A percentile compares a stretch with the other conserved stretches of the same genome.
phyloP scores from a whole-genome alignment of 92 coral and sea anemone species.

The Porites rus region DNA sequence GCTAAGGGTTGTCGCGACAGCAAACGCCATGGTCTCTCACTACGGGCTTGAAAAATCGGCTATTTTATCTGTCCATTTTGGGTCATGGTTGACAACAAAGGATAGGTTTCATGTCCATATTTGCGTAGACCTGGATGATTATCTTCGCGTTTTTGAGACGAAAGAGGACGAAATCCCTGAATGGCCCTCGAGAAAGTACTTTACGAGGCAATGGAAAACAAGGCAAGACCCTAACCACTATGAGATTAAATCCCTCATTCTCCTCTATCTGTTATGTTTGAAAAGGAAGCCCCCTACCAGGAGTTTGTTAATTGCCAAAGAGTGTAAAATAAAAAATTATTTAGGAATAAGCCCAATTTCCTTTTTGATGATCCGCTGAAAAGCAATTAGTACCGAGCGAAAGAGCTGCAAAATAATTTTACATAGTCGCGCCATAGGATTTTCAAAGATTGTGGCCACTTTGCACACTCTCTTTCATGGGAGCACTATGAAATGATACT shows the following conservation, averaged over 20 bases:
- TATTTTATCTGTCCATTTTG: slow-evolving; percentile 78
- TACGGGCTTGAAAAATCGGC: slow-evolving; percentile 41
- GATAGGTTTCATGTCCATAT: slow-evolving; percentile 70
- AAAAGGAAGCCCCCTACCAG: no score
- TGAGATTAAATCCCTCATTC: slow-evolving; percentile 6
- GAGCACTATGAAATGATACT: no score
- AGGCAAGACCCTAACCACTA: slow-evolving; percentile 55
- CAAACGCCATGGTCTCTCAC: slow-evolving; percentile 59
- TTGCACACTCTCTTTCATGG: no score
- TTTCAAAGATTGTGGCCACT: background rate
- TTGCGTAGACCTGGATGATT: slow-evolving; percentile 65
- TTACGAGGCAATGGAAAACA: slow-evolving; percentile 76
- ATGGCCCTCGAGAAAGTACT: slow-evolving; percentile 68
- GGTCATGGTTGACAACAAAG: slow-evolving; percentile 76
- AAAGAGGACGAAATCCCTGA: slow-evolving; percentile 57
- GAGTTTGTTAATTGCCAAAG: no score
- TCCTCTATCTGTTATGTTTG: no score
- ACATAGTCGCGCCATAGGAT: background rate
- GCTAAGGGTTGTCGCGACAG: slow-evolving; percentile 57
- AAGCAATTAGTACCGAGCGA: background rate
- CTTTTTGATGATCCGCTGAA: no score
- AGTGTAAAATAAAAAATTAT: no score
- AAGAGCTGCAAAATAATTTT: background rate
- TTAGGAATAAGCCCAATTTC: no score
- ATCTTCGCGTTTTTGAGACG: slow-evolving; percentile 35